Conservation (phyloP, 2,113 vertebrate species). For the Corapipo altera region DNA sequence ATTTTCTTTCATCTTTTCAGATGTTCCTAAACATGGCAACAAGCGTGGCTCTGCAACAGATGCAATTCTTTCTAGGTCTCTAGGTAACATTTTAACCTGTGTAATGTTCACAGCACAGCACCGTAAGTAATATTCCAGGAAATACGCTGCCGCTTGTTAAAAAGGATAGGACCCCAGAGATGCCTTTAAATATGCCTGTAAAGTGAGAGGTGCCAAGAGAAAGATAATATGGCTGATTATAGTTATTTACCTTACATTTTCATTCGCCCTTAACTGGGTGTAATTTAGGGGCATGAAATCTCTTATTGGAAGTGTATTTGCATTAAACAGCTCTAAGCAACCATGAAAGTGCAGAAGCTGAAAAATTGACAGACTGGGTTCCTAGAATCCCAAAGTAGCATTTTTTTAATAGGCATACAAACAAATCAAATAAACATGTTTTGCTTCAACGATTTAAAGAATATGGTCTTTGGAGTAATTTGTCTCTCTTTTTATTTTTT, state of each 20-base stretch:
- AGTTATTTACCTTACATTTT: conserved; percentile 89
- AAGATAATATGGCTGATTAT: conserved; percentile 87
- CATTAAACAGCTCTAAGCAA: conserved; percentile 86
- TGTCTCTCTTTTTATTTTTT: conserved; percentile 34
- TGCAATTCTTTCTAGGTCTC: conserved; percentile 73
- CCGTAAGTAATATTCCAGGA: conserved; percentile 81
- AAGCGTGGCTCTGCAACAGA: conserved; percentile 67
- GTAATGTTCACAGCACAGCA: conserved; percentile 75
- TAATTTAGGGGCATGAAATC: conserved; percentile 88
- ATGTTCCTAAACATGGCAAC: conserved; percentile 62
- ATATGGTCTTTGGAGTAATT: conserved; percentile 81
- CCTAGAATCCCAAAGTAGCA: conserved; percentile 83
- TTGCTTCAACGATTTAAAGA: conserved; percentile 82
- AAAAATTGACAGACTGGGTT: conserved; percentile 84
- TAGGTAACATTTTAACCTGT: conserved; percentile 83
- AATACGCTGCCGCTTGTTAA: conserved; percentile 78
- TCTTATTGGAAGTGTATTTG: conserved; percentile 86
- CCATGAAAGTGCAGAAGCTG: conserved; percentile 83
- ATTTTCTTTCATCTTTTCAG: conserved; percentile 64
- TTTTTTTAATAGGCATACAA: conserved; percentile 84
- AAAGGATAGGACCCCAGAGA: conserved; percentile 83
- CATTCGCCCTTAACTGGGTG: conserved; percentile 85
- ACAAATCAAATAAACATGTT: conserved; percentile 88
- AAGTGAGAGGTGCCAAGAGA: conserved; percentile 84
- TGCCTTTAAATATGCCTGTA: conserved; percentile 84